Conservation (phyloP, 2,888 invertebrate genomes). For the Megastigmus dorsalis region DNA sequence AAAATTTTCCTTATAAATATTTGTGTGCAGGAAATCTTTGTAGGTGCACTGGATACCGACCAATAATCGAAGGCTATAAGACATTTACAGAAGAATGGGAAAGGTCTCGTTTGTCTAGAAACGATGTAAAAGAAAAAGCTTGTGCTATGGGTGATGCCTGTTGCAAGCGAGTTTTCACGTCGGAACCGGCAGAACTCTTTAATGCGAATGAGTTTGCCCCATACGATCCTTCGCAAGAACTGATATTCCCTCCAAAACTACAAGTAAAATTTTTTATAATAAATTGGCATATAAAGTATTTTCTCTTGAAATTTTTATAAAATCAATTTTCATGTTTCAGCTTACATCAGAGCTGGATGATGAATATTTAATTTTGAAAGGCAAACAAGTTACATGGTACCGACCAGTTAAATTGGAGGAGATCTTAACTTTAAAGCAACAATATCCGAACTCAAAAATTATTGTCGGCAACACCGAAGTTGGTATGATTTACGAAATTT, state of each 20-base stretch:
- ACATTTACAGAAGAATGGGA: constrained; percentile 89
- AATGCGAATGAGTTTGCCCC: constrained; percentile 81
- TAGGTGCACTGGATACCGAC: constrained; percentile 95
- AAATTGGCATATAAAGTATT: too few species aligned
- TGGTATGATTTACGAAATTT: constrained; percentile 77
- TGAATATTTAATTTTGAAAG: constrained; percentile 79
- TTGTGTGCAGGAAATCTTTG: constrained; percentile 85
- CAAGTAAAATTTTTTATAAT: constrained; percentile 75
- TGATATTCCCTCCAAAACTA: constrained; percentile 93
- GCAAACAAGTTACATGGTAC: constrained; percentile 84
- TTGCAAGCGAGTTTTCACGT: constrained; percentile 75
- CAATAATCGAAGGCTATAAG: constrained; percentile 92
- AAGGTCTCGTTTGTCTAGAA: constrained; percentile 70
- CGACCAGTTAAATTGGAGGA: constrained; percentile 83
- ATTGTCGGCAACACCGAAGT: constrained; percentile 95
- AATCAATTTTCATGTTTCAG: too few species aligned
- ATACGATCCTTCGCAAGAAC: constrained; percentile 88
- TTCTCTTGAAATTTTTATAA: too few species aligned
- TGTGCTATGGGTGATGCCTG: constrained; percentile 83
- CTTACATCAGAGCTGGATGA: constrained; percentile 76
- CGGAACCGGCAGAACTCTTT: constrained; percentile 75
- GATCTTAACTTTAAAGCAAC: constrained; percentile 81
- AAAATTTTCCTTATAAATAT: constrained; percentile 2
- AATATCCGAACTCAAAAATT: constrained; percentile 83
- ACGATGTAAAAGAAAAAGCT: constrained; percentile 63